phyloP scores from a whole-genome alignment of 2,888 invertebrate genomes.

The Flexamia atlantica region DNA sequence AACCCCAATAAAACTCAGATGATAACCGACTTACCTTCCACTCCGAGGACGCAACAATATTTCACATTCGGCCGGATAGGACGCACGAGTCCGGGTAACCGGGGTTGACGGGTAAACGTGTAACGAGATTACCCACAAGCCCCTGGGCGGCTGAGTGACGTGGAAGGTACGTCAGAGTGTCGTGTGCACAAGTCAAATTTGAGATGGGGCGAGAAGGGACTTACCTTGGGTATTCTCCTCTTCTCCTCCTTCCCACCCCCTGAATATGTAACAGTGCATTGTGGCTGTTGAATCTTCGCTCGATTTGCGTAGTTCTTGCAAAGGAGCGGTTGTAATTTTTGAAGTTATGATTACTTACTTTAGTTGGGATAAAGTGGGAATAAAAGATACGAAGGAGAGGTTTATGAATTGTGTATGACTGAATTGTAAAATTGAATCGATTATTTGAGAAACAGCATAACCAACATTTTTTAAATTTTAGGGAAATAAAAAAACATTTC shows the following conservation, averaged over 20 bases:
- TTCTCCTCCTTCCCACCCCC: neutral
- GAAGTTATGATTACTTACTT: no score
- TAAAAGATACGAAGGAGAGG: no score
- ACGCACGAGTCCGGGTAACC: neutral
- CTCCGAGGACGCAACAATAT: neutral
- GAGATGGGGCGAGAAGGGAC: neutral
- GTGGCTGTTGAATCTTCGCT: no score
- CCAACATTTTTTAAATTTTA: no score
- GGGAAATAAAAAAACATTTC: no score
- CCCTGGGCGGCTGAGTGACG: neutral
- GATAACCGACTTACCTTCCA: neutral
- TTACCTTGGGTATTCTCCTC: neutral
- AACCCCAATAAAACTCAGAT: conserved; percentile 3
- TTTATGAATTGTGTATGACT: no score
- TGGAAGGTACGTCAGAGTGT: neutral
- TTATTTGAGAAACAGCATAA: no score
- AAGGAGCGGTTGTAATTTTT: no score
- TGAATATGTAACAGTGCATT: neutral
- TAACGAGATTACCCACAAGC: neutral
- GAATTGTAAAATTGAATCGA: no score
- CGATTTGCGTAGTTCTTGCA: neutral
- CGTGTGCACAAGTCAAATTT: neutral
- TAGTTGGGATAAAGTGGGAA: no score
- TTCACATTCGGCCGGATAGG: neutral
- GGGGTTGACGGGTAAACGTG: neutral